Evolutionary conservation across 2,797 vertebrate species (phyloP).

Genomic region (Zenarchopterus dispar): DNA sequence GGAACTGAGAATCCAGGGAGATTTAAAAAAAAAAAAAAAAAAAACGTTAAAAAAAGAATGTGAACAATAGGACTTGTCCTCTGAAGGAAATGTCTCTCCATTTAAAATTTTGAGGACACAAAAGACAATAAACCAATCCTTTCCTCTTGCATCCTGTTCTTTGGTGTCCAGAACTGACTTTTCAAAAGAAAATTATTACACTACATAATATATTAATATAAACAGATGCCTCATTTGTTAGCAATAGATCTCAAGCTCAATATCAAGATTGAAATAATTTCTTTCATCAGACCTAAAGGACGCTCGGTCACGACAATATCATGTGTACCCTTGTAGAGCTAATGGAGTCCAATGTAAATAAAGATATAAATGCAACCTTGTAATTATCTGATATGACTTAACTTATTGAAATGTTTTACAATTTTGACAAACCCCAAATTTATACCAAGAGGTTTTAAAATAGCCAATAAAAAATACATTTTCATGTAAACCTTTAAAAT

Average conservation of each 20-base stretch:
- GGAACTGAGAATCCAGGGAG: slow-evolving; percentile 34
- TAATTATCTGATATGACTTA: neutral
- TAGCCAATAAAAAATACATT: neutral
- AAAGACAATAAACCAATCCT: slow-evolving; percentile 46
- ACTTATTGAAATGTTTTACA: neutral
- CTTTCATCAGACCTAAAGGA: neutral
- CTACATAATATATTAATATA: neutral
- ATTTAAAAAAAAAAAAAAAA: slow-evolving; percentile 26
- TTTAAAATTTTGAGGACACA: slow-evolving; percentile 25
- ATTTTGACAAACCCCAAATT: neutral
- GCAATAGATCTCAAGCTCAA: neutral
- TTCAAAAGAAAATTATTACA: slow-evolving; percentile 2
- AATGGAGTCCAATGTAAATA: neutral
- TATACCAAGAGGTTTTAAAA: neutral
- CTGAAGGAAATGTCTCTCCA: slow-evolving; percentile 51
- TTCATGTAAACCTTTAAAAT: neutral
- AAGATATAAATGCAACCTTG: neutral
- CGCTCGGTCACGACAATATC: no score
- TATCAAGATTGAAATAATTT: no score
- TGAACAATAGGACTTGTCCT: slow-evolving; percentile 55
- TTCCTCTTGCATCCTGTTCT: slow-evolving; percentile 17
- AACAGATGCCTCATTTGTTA: neutral
- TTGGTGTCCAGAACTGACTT: neutral
- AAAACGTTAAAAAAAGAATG: slow-evolving; percentile 27
- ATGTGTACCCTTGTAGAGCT: neutral